Conservation (phyloP, 2,888 invertebrate species). For the Hirudinaria manillensis region DNA sequence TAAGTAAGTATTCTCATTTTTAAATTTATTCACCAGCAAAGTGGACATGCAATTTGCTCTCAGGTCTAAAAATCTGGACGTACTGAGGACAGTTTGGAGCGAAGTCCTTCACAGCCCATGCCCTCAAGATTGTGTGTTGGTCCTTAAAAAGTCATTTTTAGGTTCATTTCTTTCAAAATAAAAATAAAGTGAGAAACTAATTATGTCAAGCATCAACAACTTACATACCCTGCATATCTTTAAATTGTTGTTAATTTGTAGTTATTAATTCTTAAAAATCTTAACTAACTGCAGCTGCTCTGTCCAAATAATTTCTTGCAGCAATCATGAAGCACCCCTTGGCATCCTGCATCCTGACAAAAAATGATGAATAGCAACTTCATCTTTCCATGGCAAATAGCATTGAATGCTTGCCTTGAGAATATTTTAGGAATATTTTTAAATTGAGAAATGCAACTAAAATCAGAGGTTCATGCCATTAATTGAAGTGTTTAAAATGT, state of each 20-base stretch:
- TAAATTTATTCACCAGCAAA: conserved; percentile 64
- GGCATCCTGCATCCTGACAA: conserved; percentile 80
- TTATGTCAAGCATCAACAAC: no score
- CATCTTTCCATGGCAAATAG: no score
- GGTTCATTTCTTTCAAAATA: no score
- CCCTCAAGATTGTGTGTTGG: conserved; percentile 71
- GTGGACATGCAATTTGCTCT: conserved; percentile 95
- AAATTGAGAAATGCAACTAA: background rate
- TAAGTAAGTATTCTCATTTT: background rate
- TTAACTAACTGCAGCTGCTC: conserved; percentile 74
- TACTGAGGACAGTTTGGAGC: conserved; percentile 93
- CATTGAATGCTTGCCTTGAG: no score
- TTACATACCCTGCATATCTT: no score
- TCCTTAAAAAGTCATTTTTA: conserved; percentile 57
- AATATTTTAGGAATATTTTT: no score
- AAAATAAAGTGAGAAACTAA: no score
- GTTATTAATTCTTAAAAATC: background rate
- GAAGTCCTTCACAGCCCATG: conserved; percentile 98
- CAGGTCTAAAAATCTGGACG: conserved; percentile 94
- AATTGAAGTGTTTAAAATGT: background rate
- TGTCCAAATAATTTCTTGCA: conserved; percentile 89
- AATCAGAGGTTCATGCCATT: conserved; percentile 1
- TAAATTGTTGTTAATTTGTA: no score
- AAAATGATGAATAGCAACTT: background rate
- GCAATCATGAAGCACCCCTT: conserved; percentile 95